Conservation (phyloP, 2,797 vertebrate genomes). For the Eupleurogrammus muticus region DNA sequence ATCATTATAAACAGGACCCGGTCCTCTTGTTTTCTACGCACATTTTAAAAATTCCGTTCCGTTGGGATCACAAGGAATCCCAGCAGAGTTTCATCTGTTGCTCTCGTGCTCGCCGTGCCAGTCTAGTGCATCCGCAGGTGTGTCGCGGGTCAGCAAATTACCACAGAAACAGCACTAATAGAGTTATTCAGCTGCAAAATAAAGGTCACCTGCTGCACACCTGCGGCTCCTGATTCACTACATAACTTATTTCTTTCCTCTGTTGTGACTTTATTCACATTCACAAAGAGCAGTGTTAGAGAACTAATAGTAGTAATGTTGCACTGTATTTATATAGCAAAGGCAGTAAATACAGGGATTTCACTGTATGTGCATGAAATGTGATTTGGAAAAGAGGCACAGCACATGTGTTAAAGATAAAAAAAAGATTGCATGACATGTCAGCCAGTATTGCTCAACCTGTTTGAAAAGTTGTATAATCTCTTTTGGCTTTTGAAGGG, state of each 20-base stretch:
- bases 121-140: slow-evolving; percentile 42
- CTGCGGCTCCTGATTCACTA: slow-evolving; percentile 26
- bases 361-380: too few relatives aligned
- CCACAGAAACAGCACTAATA: slow-evolving; percentile 7
- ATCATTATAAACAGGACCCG: too few relatives aligned
- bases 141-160: slow-evolving; percentile 25
- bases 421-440: too few relatives aligned
- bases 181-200: slow-evolving; percentile 30
- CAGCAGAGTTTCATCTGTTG: slow-evolving; percentile 44
- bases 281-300: neutral
- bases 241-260: neutral
- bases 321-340: neutral
- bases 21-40: too few relatives aligned
- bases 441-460: too few relatives aligned
- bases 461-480: too few relatives aligned
- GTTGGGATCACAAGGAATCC: slow-evolving; percentile 55
- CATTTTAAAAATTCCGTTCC: slow-evolving; percentile 54
- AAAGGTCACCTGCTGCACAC: slow-evolving; percentile 21
- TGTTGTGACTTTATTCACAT: neutral
- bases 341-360: too few relatives aligned
- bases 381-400: too few relatives aligned
- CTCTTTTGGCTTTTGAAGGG: too few relatives aligned
- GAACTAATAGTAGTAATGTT: neutral
- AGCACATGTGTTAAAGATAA: too few relatives aligned
- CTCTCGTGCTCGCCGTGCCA: neutral